Conservation (phyloP, 2,888 invertebrate species). For the Anticlea derivata region DNA sequence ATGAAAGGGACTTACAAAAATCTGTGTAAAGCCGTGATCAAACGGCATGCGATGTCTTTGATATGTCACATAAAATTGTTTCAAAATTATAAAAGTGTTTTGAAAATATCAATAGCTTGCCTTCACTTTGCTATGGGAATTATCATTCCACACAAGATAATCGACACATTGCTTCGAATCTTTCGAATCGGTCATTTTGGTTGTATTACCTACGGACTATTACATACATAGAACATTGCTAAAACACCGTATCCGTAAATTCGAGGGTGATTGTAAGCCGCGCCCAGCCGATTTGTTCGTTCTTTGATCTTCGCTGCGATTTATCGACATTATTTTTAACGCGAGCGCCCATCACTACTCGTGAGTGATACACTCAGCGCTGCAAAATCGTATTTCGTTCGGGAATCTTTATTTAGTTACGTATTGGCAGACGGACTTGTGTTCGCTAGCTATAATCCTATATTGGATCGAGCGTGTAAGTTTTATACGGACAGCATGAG, state of each 20-base stretch:
- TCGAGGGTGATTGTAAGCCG: conserved; percentile 39
- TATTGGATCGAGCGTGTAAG: conserved; percentile 2
- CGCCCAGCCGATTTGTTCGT: conserved; percentile 78
- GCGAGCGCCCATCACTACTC: conserved; percentile 74
- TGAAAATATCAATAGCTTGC: no score
- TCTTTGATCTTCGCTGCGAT: conserved; percentile 80
- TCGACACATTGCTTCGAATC: no score
- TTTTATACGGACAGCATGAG: not conserved
- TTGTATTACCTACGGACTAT: no score
- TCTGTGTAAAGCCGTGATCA: no score
- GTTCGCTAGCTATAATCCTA: conserved; percentile 12
- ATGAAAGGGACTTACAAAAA: no score
- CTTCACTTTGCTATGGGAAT: no score
- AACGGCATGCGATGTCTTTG: no score
- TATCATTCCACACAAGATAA: no score
- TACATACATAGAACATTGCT: no score
- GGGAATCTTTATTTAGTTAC: conserved; percentile 20
- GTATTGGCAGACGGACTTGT: conserved; percentile 17
- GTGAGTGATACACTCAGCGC: conserved; percentile 66
- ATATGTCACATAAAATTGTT: no score
- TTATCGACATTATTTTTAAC: conserved; percentile 84
- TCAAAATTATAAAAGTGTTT: no score
- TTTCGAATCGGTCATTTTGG: no score
- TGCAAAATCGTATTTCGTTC: conserved; percentile 41
- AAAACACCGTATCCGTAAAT: conserved; percentile 48